A percentile compares a stretch with the other conserved stretches of the same genome.
Conservation (phyloP, 2,888 invertebrate genomes). For the Andrena marginata region DNA sequence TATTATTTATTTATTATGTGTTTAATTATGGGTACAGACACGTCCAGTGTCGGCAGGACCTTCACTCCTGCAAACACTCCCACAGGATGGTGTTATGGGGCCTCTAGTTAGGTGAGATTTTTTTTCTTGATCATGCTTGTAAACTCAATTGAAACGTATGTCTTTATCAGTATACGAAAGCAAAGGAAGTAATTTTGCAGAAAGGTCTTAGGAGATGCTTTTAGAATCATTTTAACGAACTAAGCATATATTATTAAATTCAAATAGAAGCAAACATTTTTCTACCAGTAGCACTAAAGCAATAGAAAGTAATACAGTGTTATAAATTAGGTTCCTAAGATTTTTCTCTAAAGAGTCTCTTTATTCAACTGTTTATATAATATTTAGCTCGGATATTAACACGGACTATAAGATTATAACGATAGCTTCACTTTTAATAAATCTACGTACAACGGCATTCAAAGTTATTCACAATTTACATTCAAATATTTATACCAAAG, state of each 20-base stretch:
- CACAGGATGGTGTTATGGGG: conserved; percentile 86
- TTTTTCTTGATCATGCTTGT: conserved; percentile 29
- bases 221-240: not conserved
- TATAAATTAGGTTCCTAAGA: conserved; percentile 5
- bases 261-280: not conserved
- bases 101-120: conserved; percentile 87
- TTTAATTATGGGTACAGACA: conserved; percentile 82
- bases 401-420: not conserved
- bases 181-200: not conserved
- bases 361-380: not conserved
- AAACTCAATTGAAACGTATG: not conserved
- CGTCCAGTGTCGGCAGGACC: conserved; percentile 88
- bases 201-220: conserved; percentile 27
- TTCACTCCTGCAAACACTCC: conserved; percentile 86
- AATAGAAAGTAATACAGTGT: not conserved
- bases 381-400: not conserved
- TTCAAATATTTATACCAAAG: not conserved
- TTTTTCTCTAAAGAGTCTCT: conserved; percentile 26
- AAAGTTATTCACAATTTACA: not conserved
- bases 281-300: not conserved
- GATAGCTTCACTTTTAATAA: not conserved
- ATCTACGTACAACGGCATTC: not conserved
- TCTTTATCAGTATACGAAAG: not conserved
- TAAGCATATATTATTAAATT: not conserved
- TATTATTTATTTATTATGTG: conserved; percentile 48